phyloP scores from a whole-genome alignment of 2,113 vertebrate genomes.

The cat (Felis catus) region F.catus_Fca126_mat1.0 CM031412.1:89026501-89027000 shows the following conservation, averaged over 20 bases:
- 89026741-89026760: not conserved
- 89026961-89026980: constrained; percentile 73
- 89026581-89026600: not conserved
- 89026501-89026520: not conserved
- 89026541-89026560: not conserved
- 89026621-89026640: not conserved
- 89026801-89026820: constrained; percentile 43
- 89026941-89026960: not conserved
- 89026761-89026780: constrained; percentile 23
- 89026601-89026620: not conserved
- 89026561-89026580: not conserved
- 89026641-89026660: not conserved
- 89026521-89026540: accelerated
- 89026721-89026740: not conserved
- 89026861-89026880: constrained; percentile 28
- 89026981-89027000: constrained; percentile 95
- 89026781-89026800: constrained; percentile 32
- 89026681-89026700: not conserved
- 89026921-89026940: not conserved
- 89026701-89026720: constrained; percentile 46
- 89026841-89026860: not conserved
- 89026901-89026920: not conserved
- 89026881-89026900: not conserved
- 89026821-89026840: constrained; percentile 67
- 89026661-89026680: not conserved